Conservation (phyloP, 2,888 invertebrate genomes). For the Noctua janthe region DNA sequence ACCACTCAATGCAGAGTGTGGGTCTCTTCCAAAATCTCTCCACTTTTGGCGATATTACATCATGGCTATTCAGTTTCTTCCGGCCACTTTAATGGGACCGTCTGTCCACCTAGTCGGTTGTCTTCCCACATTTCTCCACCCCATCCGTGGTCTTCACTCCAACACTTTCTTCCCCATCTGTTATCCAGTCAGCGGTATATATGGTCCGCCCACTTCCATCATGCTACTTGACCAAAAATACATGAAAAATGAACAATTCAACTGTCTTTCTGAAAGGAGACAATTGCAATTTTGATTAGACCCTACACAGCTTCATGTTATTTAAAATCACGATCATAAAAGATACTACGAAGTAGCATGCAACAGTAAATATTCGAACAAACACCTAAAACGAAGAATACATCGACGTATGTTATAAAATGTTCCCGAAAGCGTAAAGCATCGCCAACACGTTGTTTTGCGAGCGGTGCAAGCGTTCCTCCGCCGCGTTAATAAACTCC, state of each 20-base stretch:
- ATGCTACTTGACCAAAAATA: background rate
- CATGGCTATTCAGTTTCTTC: no score
- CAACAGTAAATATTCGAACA: background rate
- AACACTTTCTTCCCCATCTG: no score
- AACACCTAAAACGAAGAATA: conserved; percentile 30
- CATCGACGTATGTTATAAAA: conserved; percentile 44
- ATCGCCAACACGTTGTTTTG: conserved; percentile 78
- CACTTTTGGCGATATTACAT: no score
- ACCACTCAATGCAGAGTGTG: no score
- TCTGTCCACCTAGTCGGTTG: no score
- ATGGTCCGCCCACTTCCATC: background rate
- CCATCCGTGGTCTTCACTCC: no score
- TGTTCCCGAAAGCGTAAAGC: conserved; percentile 60
- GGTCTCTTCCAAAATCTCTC: no score
- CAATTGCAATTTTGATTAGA: conserved; percentile 1
- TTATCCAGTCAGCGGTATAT: no score
- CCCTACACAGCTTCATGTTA: background rate
- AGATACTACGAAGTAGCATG: background rate
- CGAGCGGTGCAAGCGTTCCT: conserved; percentile 77
- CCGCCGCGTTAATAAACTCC: conserved; percentile 87
- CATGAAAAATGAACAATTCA: background rate
- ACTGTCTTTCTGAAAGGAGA: background rate
- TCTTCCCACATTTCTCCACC: no score
- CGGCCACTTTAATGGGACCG: no score
- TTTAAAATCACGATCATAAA: background rate